Evolutionary conservation across 2,888 invertebrate genomes (phyloP).

Genomic region (Dasysyrphus albostriatus): DNA sequence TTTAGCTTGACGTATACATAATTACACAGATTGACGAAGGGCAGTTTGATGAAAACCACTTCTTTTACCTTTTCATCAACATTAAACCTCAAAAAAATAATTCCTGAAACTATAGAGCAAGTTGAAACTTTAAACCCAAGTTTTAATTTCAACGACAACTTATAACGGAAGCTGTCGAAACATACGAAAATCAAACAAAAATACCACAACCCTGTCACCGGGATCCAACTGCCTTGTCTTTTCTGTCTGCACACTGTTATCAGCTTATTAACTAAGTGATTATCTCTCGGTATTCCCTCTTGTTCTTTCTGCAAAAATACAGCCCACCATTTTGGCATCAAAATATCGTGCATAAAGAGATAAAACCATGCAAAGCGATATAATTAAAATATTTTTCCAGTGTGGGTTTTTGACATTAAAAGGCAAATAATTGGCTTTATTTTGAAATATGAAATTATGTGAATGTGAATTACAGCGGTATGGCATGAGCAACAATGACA

Average conservation of each 20-base stretch:
- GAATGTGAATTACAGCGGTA: conserved; percentile 3
- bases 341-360: conserved; percentile 18
- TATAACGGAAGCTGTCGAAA: background rate
- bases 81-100: too few species aligned
- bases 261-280: conserved; percentile 55
- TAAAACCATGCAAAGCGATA: conserved; percentile 19
- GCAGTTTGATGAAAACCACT: too few species aligned
- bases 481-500: conserved; percentile 27
- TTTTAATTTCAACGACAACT: background rate
- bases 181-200: background rate
- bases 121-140: too few species aligned
- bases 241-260: conserved; percentile 50
- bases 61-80: too few species aligned
- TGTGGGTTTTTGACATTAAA: conserved; percentile 52
- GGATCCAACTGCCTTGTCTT: conserved; percentile 32
- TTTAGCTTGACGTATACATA: too few species aligned
- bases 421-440: conserved; percentile 69
- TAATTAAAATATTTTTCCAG: conserved; percentile 67
- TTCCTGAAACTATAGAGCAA: too few species aligned
- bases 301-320: background rate
- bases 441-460: conserved; percentile 31
- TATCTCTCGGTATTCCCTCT: conserved; percentile 3
- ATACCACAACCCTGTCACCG: conserved; percentile 24
- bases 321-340: conserved; percentile 24
- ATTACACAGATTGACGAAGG: too few species aligned